phyloP scores from a whole-genome alignment of 2,797 vertebrate genomes.

The Poecile montanus region DNA sequence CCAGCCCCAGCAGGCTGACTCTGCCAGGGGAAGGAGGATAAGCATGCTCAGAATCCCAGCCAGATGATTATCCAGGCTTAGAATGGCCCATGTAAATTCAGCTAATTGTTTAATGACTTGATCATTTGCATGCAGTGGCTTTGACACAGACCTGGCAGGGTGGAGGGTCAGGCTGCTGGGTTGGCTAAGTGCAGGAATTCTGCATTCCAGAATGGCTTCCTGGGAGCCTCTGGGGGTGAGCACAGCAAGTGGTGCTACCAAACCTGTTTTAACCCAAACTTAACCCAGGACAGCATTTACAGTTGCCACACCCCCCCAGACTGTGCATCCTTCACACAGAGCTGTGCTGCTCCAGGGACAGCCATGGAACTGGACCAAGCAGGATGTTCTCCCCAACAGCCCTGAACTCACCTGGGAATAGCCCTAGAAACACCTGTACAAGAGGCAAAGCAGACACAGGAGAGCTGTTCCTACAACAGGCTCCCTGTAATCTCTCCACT shows the following conservation, averaged over 20 bases:
- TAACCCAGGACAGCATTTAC: neutral
- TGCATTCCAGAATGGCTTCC: neutral
- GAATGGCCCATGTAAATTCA: neutral
- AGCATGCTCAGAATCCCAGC: neutral
- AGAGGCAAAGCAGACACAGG: neutral
- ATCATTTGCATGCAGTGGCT: neutral
- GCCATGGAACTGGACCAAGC: neutral
- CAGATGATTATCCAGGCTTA: slow-evolving; percentile 42
- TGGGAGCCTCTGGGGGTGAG: neutral
- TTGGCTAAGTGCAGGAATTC: neutral
- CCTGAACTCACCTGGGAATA: neutral
- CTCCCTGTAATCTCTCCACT: neutral
- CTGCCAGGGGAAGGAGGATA: slow-evolving; percentile 24
- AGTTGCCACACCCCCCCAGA: neutral
- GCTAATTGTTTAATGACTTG: slow-evolving; percentile 55
- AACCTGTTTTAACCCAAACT: neutral
- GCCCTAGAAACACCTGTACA: neutral
- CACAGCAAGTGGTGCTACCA: neutral
- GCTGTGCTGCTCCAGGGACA: neutral
- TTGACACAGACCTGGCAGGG: neutral
- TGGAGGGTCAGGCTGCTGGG: neutral
- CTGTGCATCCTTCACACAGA: neutral
- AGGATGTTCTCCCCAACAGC: neutral
- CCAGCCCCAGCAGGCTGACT: neutral
- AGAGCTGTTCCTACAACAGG: neutral